phyloP scores from a whole-genome alignment of 2,888 invertebrate genomes.

The Barypeithes pellucidus region DNA sequence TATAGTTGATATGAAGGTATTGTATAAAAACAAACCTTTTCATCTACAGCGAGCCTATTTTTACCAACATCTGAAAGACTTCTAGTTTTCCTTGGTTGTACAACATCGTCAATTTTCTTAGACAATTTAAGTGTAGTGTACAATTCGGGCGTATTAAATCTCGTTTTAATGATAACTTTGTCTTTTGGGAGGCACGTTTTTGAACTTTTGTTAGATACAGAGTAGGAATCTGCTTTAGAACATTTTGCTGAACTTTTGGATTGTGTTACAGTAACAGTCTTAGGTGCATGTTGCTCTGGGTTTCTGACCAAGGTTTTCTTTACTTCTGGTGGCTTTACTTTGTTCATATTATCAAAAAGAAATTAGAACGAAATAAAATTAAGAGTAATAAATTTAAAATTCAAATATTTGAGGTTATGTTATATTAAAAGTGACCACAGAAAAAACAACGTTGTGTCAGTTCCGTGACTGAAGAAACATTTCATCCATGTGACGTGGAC shows the following conservation, averaged over 20 bases:
- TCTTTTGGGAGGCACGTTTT: conserved; percentile 15
- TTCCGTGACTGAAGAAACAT: neutral
- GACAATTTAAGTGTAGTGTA: conserved; percentile 58
- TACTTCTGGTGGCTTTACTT: conserved; percentile 19
- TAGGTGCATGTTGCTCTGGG: conserved; percentile 54
- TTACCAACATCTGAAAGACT: conserved; percentile 57
- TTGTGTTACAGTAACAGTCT: conserved; percentile 40
- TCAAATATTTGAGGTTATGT: neutral
- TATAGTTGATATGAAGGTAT: conserved; percentile 6
- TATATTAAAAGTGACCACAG: no score
- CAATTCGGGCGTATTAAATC: conserved; percentile 58
- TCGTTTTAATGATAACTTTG: conserved; percentile 24
- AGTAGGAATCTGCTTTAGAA: neutral
- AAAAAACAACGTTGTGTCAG: neutral
- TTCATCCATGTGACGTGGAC: no score
- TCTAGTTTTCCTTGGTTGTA: conserved; percentile 57
- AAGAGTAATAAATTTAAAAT: neutral
- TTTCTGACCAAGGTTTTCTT: conserved; percentile 58
- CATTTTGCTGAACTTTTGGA: conserved; percentile 29
- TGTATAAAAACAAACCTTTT: conserved; percentile 57
- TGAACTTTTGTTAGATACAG: neutral
- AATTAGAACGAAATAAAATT: no score
- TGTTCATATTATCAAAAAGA: conserved; percentile 30
- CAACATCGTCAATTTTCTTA: conserved; percentile 59
- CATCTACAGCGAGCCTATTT: conserved; percentile 58